A percentile compares a stretch with the other conserved stretches of the same genome.
phyloP scores from a whole-genome alignment of 2,113 vertebrate genomes.

The Psittacara wagleri region DNA sequence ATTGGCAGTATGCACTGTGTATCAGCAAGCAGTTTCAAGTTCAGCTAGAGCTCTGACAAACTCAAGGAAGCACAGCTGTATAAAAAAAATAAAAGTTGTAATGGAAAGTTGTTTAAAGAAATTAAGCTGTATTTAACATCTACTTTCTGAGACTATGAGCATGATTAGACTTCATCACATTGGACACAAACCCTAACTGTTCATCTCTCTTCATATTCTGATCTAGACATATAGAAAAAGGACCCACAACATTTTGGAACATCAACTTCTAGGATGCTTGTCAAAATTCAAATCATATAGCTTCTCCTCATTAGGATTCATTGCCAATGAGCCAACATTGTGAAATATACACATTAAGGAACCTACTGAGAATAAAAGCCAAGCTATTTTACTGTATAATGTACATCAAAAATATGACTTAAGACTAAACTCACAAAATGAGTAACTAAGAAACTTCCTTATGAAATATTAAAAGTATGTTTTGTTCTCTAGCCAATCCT shows the following conservation, averaged over 20 bases:
- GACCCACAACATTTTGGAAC: background rate
- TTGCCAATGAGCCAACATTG: background rate
- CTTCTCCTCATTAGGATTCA: background rate
- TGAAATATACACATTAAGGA: conserved; percentile 1
- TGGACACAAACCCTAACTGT: background rate
- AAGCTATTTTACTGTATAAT: background rate
- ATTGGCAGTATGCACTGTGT: background rate
- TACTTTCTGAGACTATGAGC: background rate
- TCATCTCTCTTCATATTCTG: background rate
- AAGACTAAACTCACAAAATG: conserved; percentile 6
- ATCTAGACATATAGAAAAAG: background rate
- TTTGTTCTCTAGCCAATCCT: conserved; percentile 29
- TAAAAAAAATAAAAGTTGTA: background rate
- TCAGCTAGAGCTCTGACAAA: background rate
- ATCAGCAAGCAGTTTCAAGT: background rate
- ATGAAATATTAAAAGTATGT: conserved; percentile 25
- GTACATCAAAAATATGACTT: background rate
- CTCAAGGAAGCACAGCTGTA: background rate
- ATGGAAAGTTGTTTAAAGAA: background rate
- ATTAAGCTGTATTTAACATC: background rate
- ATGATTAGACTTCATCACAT: background rate
- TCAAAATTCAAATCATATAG: background rate
- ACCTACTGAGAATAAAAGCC: conserved; percentile 1
- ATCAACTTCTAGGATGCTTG: background rate
- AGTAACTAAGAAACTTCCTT: background rate